phyloP scores from a whole-genome alignment of 2,113 vertebrate species.

The Pelodiscus sinensis region DNA sequence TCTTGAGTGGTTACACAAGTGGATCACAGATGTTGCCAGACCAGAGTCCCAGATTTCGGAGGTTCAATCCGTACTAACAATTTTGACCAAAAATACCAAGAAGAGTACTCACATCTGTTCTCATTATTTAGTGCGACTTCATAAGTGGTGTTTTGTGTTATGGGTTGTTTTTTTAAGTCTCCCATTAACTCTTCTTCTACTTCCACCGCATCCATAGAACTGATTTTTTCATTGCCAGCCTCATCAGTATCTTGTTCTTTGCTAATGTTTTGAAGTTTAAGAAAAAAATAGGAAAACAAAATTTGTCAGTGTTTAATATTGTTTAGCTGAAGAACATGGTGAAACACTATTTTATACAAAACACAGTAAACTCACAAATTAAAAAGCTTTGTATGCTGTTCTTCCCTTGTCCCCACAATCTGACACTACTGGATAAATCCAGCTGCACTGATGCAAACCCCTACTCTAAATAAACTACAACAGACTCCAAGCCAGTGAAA shows the following conservation, averaged over 20 bases:
- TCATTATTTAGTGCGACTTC: neutral
- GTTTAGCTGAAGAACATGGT: rapidly evolving
- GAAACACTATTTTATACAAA: neutral
- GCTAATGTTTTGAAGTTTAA: slow-evolving; percentile 8
- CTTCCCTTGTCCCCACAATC: neutral
- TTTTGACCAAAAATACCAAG: neutral
- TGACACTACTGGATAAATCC: rapidly evolving
- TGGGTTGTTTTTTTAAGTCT: rapidly evolving
- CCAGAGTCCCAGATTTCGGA: too few species aligned
- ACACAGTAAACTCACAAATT: neutral
- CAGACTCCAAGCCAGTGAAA: neutral
- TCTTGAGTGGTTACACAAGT: too few species aligned
- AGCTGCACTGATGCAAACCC: neutral
- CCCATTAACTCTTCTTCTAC: rapidly evolving
- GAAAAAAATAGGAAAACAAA: neutral
- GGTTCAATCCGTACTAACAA: neutral
- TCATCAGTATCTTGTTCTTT: neutral
- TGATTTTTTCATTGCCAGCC: neutral
- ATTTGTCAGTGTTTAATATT: neutral
- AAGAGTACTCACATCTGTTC: slow-evolving; percentile 15
- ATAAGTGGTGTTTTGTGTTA: neutral
- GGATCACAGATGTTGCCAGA: too few species aligned
- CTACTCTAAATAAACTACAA: neutral
- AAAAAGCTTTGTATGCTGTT: neutral
- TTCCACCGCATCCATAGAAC: rapidly evolving